Evolutionary conservation across 2,888 invertebrate genomes (phyloP).

Genomic region (Atrina japonica): DNA sequence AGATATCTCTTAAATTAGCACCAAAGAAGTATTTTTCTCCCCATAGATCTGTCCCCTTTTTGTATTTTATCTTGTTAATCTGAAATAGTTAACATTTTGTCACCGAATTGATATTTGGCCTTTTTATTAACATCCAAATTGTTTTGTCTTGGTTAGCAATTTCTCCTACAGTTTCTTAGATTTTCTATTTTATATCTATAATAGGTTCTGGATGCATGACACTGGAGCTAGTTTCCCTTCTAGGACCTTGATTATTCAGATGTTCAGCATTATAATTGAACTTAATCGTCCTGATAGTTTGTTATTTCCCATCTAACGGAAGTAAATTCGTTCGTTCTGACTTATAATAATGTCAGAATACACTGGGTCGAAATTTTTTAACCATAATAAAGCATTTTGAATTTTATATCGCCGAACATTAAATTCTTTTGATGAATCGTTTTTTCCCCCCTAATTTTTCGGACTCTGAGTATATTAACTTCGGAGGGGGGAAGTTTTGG

Average conservation of each 20-base stretch:
- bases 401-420: conserved; percentile 37
- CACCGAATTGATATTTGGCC: conserved; percentile 42
- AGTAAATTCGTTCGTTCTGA: conserved; percentile 28
- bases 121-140: neutral
- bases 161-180: conserved; percentile 29
- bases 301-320: conserved; percentile 33
- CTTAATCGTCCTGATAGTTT: conserved; percentile 20
- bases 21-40: conserved; percentile 38
- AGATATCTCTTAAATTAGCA: conserved; percentile 38
- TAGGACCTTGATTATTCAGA: conserved; percentile 41
- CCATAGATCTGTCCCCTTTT: conserved; percentile 30
- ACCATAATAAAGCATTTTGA: conserved; percentile 41
- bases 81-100: conserved; percentile 24
- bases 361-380: conserved; percentile 43
- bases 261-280: neutral
- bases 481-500: conserved; percentile 39
- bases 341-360: conserved; percentile 43
- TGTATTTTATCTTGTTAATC: conserved; percentile 24
- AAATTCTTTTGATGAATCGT: conserved; percentile 41
- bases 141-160: conserved; percentile 9
- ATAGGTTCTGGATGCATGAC: conserved; percentile 40
- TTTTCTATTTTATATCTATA: conserved; percentile 37
- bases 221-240: conserved; percentile 36
- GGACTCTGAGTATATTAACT: conserved; percentile 43
- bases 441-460: conserved; percentile 45